Evolutionary conservation across 2,113 vertebrate species (phyloP).

Genomic region (Callochromis pleurospilus): DNA sequence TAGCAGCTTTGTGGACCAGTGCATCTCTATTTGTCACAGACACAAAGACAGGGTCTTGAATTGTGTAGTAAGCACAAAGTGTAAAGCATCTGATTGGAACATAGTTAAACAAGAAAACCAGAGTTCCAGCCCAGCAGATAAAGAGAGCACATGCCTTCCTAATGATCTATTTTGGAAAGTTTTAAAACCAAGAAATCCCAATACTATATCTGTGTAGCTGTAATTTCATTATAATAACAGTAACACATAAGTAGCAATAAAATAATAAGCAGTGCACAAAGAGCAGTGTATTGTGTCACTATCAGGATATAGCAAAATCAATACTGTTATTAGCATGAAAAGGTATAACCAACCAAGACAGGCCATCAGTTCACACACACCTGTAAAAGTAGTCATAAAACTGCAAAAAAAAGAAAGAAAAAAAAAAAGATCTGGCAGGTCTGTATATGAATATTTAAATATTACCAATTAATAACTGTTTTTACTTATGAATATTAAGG

Average conservation of each 20-base stretch:
- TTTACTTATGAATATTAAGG: neutral
- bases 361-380: neutral
- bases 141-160: slow-evolving; percentile 5
- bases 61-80: neutral
- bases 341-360: neutral
- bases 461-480: neutral
- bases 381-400: neutral
- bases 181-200: neutral
- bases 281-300: neutral
- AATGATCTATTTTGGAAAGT: neutral
- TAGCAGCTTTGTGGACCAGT: slow-evolving; percentile 3
- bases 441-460: neutral
- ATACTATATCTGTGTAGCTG: neutral
- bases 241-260: neutral
- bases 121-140: slow-evolving; percentile 1
- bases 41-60: slow-evolving; percentile 7
- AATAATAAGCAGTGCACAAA: neutral
- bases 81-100: neutral
- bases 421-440: neutral
- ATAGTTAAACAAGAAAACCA: neutral
- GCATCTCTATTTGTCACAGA: neutral
- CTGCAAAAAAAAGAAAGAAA: neutral
- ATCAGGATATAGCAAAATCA: neutral
- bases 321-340: neutral
- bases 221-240: neutral